Percentiles rank a stretch among this genome's conserved stretches.
These are phyloP conservation scores for Aphelocoma californica DNA, from an alignment of 2,797 vertebrate species.

Conservation along the genomic window DNA sequence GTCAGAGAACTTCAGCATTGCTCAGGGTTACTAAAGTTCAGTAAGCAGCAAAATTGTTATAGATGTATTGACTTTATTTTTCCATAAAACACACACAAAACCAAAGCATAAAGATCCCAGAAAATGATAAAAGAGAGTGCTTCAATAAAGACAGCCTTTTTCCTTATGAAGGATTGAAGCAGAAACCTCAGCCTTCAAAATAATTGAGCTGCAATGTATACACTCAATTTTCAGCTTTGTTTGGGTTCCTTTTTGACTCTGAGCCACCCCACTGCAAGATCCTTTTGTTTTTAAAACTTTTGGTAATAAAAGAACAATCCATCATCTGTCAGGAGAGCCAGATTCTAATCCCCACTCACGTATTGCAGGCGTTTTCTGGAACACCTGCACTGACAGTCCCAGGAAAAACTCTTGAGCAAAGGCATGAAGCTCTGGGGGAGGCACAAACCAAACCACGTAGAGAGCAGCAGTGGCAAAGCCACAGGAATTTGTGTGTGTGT, in stretches of 20 bases:
- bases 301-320: conserved; percentile 25
- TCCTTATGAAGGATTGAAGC: neutral
- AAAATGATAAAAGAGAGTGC: neutral
- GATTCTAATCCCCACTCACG: neutral
- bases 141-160: neutral
- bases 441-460: neutral
- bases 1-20: neutral
- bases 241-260: neutral
- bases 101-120: neutral
- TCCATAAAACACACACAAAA: neutral
- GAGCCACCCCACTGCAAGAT: neutral
- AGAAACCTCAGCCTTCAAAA: neutral
- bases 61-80: neutral
- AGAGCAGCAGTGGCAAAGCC: conserved; percentile 15
- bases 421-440: neutral
- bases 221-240: neutral
- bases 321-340: neutral
- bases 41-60: neutral
- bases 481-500: neutral
- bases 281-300: neutral
- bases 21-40: neutral
- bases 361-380: neutral
- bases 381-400: conserved; percentile 8
- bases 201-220: neutral
- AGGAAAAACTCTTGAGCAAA: neutral